Base-by-base conservation (phyloP, 2,113 vertebrate genomes). In the Chloroceryle aenea region DNA sequence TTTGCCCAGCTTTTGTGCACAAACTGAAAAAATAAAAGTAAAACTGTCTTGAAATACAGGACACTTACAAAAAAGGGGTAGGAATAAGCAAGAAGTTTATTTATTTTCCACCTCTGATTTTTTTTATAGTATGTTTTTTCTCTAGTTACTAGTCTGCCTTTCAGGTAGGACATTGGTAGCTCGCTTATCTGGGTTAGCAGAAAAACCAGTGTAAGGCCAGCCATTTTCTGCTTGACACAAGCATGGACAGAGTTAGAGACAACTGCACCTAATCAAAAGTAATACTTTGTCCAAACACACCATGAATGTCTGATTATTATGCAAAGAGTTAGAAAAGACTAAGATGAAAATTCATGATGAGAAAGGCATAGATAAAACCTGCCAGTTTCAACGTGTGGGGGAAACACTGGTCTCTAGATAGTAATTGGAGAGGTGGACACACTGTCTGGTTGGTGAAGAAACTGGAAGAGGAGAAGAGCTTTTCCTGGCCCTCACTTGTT, bases 391-490 rank as follows among this genome's bases (percentile, higher is more conserved):
- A 20, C 5, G 10, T n/a, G 40, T 7, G 0, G 19, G 45, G 68
- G 30, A 84, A 87, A 61, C 0, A 1, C 55, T 58, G 16, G 21
- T 69, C 0, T 0, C 34, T n/a, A 59, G 40, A 40, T 4, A 58
- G 18, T 15, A 62, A 76, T 23, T 17, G 40, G 38, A 42, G 56
- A 72, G 50, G 13, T 34, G 68, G 47, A 53, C 17, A 63, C 17
- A 10, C 16, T 40, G 21, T 71, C 66, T 87, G 29, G 14, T 68
- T 52, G 85, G 32, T 16, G 34, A 30, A 92, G 4, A 26, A 58
- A 52, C 16, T 61, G 55, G 26, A 85, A 75, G 62, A 79, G 34
- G 87, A 38, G 40, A 72, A 71, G 62, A 76, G 9, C 25, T 76
- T 82, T 45, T 91, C 14, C 45, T 85, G 72, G 56, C 14, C 30